These are phyloP conservation scores for Anthophora plumipes DNA, from an alignment of 2,888 invertebrate genomes.

Conservation along the genomic window DNA sequence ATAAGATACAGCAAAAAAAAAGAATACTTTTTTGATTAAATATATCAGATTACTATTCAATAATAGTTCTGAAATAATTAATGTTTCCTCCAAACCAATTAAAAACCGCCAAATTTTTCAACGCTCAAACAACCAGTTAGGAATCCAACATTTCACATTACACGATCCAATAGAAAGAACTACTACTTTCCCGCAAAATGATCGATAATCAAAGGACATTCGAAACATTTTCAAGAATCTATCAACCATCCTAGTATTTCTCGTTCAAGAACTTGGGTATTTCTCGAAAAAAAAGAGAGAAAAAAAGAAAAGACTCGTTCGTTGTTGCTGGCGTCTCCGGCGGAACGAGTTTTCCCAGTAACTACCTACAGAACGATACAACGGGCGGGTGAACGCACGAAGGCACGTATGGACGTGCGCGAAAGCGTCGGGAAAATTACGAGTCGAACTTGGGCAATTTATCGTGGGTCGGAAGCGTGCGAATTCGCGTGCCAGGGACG, in stretches of 20 bases:
- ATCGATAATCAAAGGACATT: not conserved
- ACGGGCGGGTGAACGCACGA: not conserved
- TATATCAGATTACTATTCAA: too few species aligned
- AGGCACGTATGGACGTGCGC: not conserved
- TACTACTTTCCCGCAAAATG: not conserved
- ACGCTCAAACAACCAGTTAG: too few species aligned
- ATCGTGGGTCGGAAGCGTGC: conserved; percentile 43
- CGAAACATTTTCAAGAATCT: conserved; percentile 3
- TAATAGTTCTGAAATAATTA: too few species aligned
- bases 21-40: too few species aligned
- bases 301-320: not conserved
- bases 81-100: too few species aligned
- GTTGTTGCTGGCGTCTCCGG: not conserved
- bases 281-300: too few species aligned
- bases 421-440: conserved; percentile 44
- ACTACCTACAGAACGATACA: conserved; percentile 32
- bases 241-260: not conserved
- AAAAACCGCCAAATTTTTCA: too few species aligned
- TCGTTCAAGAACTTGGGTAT: not conserved
- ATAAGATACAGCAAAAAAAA: too few species aligned
- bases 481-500: conserved; percentile 34
- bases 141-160: too few species aligned
- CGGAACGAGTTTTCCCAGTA: conserved; percentile 16
- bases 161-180: not conserved
- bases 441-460: conserved; percentile 57